Evolutionary conservation across 2,888 invertebrate genomes (phyloP).

Genomic region (Leptopilina myrica): DNA sequence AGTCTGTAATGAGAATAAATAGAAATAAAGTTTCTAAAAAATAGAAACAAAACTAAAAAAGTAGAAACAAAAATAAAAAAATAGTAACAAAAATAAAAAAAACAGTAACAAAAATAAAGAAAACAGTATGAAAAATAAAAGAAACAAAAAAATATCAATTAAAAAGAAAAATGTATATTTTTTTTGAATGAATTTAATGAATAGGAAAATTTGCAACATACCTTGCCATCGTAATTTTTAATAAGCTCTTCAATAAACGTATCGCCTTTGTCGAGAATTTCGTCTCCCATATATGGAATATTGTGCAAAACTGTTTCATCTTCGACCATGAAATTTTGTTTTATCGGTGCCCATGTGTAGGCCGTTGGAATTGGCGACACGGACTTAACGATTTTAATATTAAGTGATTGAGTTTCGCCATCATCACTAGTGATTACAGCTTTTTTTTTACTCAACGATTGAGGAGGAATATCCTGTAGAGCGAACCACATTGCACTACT

Average conservation of each 20-base stretch:
- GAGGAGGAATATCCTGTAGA: conserved; percentile 85
- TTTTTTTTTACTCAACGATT: conserved; percentile 91
- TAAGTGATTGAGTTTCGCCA: conserved; percentile 85
- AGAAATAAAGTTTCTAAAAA: too few relatives aligned
- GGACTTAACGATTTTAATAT: conserved; percentile 90
- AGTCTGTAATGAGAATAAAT: too few relatives aligned
- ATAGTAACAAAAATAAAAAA: too few relatives aligned
- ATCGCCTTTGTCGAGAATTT: conserved; percentile 95
- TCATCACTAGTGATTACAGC: conserved; percentile 88
- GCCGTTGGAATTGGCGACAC: conserved; percentile 95
- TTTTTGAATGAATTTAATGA: not conserved
- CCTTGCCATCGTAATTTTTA: conserved; percentile 96
- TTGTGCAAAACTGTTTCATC: conserved; percentile 99
- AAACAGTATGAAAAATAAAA: too few relatives aligned
- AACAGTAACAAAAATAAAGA: too few relatives aligned
- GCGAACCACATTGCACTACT: conserved; percentile 86
- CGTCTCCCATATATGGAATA: conserved; percentile 99
- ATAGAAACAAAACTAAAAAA: too few relatives aligned
- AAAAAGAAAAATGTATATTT: not conserved
- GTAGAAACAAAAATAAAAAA: too few relatives aligned
- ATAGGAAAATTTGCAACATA: conserved; percentile 73
- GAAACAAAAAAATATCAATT: too few relatives aligned
- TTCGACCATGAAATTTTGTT: conserved; percentile 98
- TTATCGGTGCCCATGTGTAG: conserved; percentile 98
- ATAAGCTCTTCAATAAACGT: conserved; percentile 98